These are phyloP conservation scores for Nemapogon koenigi DNA, from an alignment of 2,888 invertebrate genomes.

Conservation along the genomic window DNA sequence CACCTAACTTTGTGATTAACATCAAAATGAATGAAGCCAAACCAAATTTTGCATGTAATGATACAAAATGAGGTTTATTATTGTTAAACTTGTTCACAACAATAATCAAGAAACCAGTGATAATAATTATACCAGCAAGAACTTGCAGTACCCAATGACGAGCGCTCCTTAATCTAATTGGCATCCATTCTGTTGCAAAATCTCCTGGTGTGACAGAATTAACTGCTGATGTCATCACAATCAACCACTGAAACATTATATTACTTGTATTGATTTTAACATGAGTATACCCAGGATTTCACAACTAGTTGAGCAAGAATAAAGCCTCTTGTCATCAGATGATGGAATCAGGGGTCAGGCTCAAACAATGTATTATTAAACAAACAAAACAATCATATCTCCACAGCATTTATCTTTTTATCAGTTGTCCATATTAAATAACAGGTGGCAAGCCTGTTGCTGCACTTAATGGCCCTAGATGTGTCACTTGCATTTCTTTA, in stretches of 20 bases:
- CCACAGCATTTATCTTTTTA: too few species aligned
- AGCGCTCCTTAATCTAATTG: constrained; percentile 48
- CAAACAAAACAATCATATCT: too few species aligned
- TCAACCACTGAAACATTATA: constrained; percentile 43
- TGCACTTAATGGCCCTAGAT: too few species aligned
- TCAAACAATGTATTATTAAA: too few species aligned
- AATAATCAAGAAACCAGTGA: constrained; percentile 45
- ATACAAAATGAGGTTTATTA: constrained; percentile 36
- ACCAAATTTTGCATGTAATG: constrained; percentile 51
- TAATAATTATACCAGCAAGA: constrained; percentile 29
- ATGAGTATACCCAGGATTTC: neutral
- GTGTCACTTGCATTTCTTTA: too few species aligned
- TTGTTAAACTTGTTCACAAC: constrained; percentile 44
- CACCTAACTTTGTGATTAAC: constrained; percentile 45
- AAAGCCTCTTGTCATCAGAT: too few species aligned
- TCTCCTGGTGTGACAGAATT: constrained; percentile 57
- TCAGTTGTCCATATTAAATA: too few species aligned
- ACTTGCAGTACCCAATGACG: constrained; percentile 57
- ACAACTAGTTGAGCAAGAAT: too few species aligned
- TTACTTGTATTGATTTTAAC: neutral
- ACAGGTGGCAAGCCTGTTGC: too few species aligned
- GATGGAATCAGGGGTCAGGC: too few species aligned
- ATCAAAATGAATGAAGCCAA: constrained; percentile 44
- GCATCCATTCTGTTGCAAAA: constrained; percentile 59
- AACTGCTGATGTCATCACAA: constrained; percentile 53